Base-by-base conservation (phyloP, 2,113 vertebrate species). In the Anarrhichthys ocellatus region DNA sequence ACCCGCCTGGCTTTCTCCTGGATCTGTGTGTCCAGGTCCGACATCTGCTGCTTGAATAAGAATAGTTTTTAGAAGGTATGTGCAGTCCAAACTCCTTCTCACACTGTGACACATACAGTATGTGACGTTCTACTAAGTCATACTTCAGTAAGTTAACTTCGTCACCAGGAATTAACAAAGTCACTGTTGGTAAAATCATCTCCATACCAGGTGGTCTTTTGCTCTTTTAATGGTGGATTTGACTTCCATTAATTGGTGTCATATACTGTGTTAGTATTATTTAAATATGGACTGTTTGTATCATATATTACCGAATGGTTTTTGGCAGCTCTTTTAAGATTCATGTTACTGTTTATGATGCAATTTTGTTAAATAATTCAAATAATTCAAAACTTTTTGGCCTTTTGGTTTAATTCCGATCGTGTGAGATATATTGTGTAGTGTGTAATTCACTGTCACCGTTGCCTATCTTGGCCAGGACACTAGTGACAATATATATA, bases 1-100 rank as follows among this genome's bases (percentile, higher is more conserved):
- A 99, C 98, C 86, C 96, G 96, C 95, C 98, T 96, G 94, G 98
- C 98, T 92, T 99, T 99, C 95, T 99, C 98, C 94, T 99, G 98
- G 90, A 99, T 99, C 96, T 99, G 96, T 85, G 96, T 93, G 95
- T 99, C 98, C 96, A 99, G 96, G 93, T 99, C 98, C 66, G 98
- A 96, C 98, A 99, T 98, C 96, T 99, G 96, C 98, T 99, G 95
- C 92, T 92, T 92, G 91, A 58, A 58, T 58, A 80, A 29, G 8
- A n/a, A 63, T 1, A 8, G 44, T 22, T 40, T 22, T 81, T n/a
- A 74, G 61, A 61, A 62, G 34, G 56, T 9, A 32, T 9, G 46
- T 46, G 6, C 36, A 48, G 38, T 3, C 4, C 15, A 70, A 44
- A 66, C 71, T 65, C 6, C 44, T 40, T 42, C 48, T 65, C 34